Percentiles rank a stretch among this genome's conserved stretches.
These are phyloP conservation scores for Sarcophaga carnaria DNA, from an alignment of 2,888 invertebrate genomes.

Conservation along the genomic window DNA sequence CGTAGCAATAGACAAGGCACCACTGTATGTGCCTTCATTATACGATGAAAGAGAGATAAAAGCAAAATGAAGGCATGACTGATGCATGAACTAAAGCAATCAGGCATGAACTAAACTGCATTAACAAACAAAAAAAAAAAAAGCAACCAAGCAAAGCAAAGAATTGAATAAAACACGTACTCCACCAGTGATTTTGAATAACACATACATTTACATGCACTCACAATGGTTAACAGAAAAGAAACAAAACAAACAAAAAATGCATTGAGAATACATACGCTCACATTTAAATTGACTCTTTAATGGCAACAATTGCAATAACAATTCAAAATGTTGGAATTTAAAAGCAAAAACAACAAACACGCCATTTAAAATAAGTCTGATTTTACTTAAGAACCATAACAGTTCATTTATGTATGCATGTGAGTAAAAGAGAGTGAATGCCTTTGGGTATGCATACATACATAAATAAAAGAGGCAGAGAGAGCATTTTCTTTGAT, in stretches of 20 bases:
- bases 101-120: slow-evolving; percentile 38
- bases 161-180: neutral
- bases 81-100: slow-evolving; percentile 54
- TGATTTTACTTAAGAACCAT: no score
- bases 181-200: neutral
- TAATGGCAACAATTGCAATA: neutral
- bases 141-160: neutral
- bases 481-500: slow-evolving; percentile 13
- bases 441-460: neutral
- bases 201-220: neutral
- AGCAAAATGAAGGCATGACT: slow-evolving; percentile 25
- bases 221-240: neutral
- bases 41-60: neutral
- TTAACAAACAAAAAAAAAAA: neutral
- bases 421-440: no score
- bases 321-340: neutral
- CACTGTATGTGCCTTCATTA: neutral
- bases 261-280: neutral
- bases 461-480: neutral
- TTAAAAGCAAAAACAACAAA: neutral
- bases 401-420: no score
- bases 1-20: neutral
- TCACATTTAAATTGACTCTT: neutral
- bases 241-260: no score
- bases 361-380: neutral